Percentiles rank a stretch among this genome's conserved stretches.
Conservation (phyloP, 2,888 invertebrate genomes). For the Pomacea canaliculata region DNA sequence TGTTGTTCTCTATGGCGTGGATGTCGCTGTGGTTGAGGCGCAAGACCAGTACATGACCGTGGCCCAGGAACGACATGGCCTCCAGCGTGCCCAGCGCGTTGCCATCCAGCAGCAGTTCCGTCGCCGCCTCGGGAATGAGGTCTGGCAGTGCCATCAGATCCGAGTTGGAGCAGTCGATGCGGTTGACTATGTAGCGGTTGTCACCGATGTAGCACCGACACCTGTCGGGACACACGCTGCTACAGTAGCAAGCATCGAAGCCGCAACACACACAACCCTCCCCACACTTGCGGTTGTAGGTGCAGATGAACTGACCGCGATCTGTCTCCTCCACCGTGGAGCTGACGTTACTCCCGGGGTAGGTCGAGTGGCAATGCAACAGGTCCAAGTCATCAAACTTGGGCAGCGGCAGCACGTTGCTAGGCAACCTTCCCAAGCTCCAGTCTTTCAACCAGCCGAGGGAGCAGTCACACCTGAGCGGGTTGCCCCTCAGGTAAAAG, state of each 20-base stretch:
- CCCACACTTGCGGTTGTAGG: constrained; percentile 45
- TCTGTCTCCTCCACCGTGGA: constrained; percentile 25
- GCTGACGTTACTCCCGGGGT: constrained; percentile 38
- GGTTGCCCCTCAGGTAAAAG: constrained; percentile 47
- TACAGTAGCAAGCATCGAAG: constrained; percentile 49
- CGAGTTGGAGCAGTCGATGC: constrained; percentile 40
- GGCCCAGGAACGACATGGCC: constrained; percentile 32
- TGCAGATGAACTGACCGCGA: constrained; percentile 45
- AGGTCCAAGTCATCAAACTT: constrained; percentile 30
- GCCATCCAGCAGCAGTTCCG: constrained; percentile 47
- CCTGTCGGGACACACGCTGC: constrained; percentile 45
- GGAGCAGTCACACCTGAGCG: constrained; percentile 51
- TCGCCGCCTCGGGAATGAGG: constrained; percentile 46
- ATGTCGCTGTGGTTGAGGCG: constrained; percentile 49
- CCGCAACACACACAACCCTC: constrained; percentile 50
- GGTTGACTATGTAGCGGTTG: constrained; percentile 28
- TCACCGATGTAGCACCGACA: constrained; percentile 45
- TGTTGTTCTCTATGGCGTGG: constrained; percentile 40
- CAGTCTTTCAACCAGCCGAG: constrained; percentile 49
- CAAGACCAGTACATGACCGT: constrained; percentile 24
- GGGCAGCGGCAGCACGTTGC: constrained; percentile 31
- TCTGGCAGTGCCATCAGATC: constrained; percentile 41
- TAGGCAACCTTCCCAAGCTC: constrained; percentile 20
- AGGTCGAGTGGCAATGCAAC: constrained; percentile 36
- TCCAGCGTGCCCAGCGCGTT: constrained; percentile 41